Evolutionary conservation across 2,888 invertebrate genomes (phyloP).

Genomic region (Loripinus fragilis): DNA sequence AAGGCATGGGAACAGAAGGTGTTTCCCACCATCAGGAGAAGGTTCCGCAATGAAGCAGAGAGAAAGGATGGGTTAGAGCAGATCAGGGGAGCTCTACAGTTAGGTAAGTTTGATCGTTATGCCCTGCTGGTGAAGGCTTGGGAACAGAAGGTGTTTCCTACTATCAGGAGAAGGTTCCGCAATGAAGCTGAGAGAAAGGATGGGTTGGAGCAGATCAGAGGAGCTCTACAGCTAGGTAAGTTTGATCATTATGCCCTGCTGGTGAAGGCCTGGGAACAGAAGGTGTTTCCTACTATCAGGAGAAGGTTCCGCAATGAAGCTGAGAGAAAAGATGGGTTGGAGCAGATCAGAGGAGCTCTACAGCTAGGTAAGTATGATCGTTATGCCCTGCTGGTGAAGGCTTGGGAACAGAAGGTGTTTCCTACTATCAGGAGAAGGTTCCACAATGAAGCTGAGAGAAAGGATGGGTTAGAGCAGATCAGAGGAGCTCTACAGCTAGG

Average conservation of each 20-base stretch:
- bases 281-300: conserved; percentile 83
- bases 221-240: conserved; percentile 82
- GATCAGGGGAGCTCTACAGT: conserved; percentile 83
- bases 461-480: conserved; percentile 83
- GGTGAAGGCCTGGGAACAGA: conserved; percentile 84
- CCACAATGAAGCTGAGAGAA: conserved; percentile 83
- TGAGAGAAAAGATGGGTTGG: conserved; percentile 83
- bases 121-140: conserved; percentile 83
- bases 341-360: conserved; percentile 83
- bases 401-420: conserved; percentile 84
- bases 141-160: conserved; percentile 83
- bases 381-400: conserved; percentile 82
- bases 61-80: conserved; percentile 83
- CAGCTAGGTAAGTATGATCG: conserved; percentile 82
- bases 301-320: conserved; percentile 83
- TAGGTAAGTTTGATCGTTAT: conserved; percentile 82
- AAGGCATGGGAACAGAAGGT: conserved; percentile 84
- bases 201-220: conserved; percentile 83
- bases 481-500: conserved; percentile 82
- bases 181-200: conserved; percentile 84
- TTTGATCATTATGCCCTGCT: conserved; percentile 83
- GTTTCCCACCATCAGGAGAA: conserved; percentile 82
- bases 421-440: conserved; percentile 82
- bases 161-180: conserved; percentile 82
- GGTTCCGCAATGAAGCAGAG: conserved; percentile 83